Base-by-base conservation (phyloP, 2,888 invertebrate species). In the Prenolepis imparis region DNA sequence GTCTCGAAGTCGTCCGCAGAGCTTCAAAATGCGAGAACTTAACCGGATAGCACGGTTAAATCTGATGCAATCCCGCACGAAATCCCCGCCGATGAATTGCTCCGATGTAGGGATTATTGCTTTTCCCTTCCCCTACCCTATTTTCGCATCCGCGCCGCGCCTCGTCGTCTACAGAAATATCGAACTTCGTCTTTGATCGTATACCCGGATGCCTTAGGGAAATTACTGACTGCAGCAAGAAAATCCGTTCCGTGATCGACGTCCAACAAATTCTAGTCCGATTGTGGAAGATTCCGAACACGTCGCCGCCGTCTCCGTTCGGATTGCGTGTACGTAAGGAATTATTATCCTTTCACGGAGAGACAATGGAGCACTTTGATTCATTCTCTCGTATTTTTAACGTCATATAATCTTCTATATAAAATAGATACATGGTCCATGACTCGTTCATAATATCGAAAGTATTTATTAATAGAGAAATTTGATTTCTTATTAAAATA, bases 141-240 rank as follows among this genome's bases (percentile, higher is more conserved):
- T 74, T 82, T 82, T 84, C 78, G 59, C 68, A 63, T 73, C 39
- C 59, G 24, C 21, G 44, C 57, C 21, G 32, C 63, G 63, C 68
- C 48, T 52, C n/a, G 55, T 68, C 78, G 61, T 68, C 84, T 74
- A 63, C 83, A 73, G 90, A 90, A 87, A 90, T 86, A 90, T 90
- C 90, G 87, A 84, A 72, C 83, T 84, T 86, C 82, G 83, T 84
- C 87, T 90, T 89, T 86, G 87, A 90, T 87, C 87, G 85, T 72
- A 48, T n/a, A 72, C 67, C 68, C 78, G 52, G 67, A 39, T 89
- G 84, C 89, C 89, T 90, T 86, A 85, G 89, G 90, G 90, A 90
- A 90, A 90, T 90, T 89, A 90, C 88, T 70, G 70, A 81, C 83
- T 81, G 74, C 84, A 77, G 57, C 85, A 85, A 89, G 89, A 89